Percentiles rank a stretch among this genome's conserved stretches.
Conservation (phyloP, 2,113 vertebrate genomes). For the Onychorhynchus coronatus region DNA sequence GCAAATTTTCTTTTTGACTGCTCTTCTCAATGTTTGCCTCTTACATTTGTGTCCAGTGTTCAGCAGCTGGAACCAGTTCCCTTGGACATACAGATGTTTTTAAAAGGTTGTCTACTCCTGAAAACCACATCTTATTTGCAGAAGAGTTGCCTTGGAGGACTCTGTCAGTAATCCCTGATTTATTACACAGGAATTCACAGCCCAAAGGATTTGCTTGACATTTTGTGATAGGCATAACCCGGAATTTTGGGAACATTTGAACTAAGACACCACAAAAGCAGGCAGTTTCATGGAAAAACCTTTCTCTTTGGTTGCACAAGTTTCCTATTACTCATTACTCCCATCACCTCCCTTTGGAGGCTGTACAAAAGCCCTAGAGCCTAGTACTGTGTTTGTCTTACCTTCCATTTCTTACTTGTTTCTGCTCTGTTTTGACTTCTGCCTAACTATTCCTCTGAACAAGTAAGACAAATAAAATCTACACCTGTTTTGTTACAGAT, state of each 20-base stretch:
- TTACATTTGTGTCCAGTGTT: neutral
- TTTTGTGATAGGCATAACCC: neutral
- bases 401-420: neutral
- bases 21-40: neutral
- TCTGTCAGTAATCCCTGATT: neutral
- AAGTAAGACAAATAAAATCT: neutral
- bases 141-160: neutral
- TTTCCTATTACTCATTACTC: neutral
- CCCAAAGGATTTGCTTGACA: neutral
- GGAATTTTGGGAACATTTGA: neutral
- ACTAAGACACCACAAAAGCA: neutral
- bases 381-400: neutral
- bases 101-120: neutral
- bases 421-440: neutral
- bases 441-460: neutral
- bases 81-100: neutral
- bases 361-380: neutral
- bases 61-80: neutral
- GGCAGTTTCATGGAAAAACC: neutral
- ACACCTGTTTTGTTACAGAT: neutral
- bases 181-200: neutral
- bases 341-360: neutral
- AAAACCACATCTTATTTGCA: conserved; percentile 25
- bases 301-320: neutral
- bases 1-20: neutral